phyloP scores from a whole-genome alignment of 2,113 vertebrate species.

The Xenopus laevis region DNA sequence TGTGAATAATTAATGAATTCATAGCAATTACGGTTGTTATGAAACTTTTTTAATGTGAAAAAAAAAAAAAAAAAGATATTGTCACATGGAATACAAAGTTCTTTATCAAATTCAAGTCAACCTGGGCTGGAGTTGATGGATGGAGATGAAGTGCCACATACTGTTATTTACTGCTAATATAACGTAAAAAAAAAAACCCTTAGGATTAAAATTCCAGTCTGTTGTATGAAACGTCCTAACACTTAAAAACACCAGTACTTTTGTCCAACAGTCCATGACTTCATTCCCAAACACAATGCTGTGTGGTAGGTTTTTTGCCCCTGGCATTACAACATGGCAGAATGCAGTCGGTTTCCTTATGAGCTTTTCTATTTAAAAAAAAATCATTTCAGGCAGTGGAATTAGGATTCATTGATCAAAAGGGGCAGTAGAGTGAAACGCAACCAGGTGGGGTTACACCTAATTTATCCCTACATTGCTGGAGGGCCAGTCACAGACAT shows the following conservation, averaged over 20 bases:
- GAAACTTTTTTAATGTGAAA: no score
- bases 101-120: no score
- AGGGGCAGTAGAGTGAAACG: conserved; percentile 2
- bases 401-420: conserved; percentile 15
- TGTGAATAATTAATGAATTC: no score
- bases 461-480: conserved; percentile 7
- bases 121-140: no score
- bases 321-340: not conserved
- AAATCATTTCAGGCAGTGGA: not conserved
- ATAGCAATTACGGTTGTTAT: no score
- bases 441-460: not conserved
- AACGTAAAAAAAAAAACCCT: no score
- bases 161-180: no score
- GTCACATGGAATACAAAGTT: no score
- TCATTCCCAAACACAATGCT: not conserved
- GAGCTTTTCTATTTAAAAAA: conserved; percentile 4
- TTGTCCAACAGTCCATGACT: not conserved
- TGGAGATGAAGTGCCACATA: no score
- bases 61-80: no score
- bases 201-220: no score
- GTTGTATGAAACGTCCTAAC: no score
- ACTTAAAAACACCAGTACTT: not conserved
- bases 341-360: not conserved
- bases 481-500: not conserved
- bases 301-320: not conserved